Evolutionary conservation across 2,113 vertebrate genomes (phyloP).

Genomic region (Tetraodon nigroviridis): DNA sequence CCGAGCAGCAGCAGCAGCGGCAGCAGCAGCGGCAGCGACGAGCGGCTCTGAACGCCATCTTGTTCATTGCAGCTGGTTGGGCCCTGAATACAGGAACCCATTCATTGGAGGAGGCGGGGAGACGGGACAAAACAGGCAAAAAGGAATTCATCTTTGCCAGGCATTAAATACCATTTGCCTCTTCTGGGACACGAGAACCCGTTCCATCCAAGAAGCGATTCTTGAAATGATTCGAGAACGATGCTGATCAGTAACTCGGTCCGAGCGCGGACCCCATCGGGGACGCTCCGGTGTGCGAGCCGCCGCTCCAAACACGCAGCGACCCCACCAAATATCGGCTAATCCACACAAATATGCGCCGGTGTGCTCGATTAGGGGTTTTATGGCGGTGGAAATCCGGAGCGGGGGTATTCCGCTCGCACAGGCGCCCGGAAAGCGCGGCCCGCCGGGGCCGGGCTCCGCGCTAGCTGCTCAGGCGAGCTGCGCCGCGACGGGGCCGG

Average conservation of each 20-base stretch:
- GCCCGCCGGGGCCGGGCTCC: slow-evolving; percentile 18
- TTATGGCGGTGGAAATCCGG: neutral
- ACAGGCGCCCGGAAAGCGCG: slow-evolving; percentile 15
- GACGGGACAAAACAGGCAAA: slow-evolving; percentile 44
- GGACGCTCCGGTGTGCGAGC: slow-evolving; percentile 42
- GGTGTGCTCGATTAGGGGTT: too few species aligned
- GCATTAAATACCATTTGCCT: slow-evolving; percentile 39
- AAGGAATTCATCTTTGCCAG: slow-evolving; percentile 62
- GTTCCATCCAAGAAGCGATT: neutral
- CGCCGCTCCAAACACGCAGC: slow-evolving; percentile 3
- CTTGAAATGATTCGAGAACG: neutral
- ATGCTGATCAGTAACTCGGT: slow-evolving; percentile 13
- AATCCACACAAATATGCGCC: too few species aligned
- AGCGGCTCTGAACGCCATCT: slow-evolving; percentile 80
- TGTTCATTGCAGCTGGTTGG: slow-evolving; percentile 80
- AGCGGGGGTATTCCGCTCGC: neutral
- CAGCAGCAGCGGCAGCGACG: slow-evolving; percentile 64
- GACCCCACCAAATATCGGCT: too few species aligned
- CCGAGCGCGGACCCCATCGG: slow-evolving; percentile 17
- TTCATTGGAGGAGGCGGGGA: slow-evolving; percentile 66
- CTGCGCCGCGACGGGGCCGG: slow-evolving; percentile 37
- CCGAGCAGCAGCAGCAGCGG: slow-evolving; percentile 62
- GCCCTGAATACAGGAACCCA: slow-evolving; percentile 76
- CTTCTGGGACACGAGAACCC: slow-evolving; percentile 22
- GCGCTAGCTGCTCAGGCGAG: slow-evolving; percentile 41